These are phyloP conservation scores for Yponomeuta evonymella DNA, from an alignment of 2,888 invertebrate genomes.

Conservation along the genomic window DNA sequence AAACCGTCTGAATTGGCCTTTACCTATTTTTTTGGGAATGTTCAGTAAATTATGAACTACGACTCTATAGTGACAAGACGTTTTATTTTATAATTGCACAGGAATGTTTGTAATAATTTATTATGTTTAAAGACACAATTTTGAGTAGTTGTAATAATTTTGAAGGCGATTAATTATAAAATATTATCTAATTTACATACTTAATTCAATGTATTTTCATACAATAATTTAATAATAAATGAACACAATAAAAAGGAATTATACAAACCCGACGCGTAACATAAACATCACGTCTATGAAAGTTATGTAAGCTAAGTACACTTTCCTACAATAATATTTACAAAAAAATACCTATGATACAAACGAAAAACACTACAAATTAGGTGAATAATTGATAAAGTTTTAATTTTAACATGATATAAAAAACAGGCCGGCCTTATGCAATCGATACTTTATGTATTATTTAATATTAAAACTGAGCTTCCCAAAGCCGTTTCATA, in stretches of 20 bases:
- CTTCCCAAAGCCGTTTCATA: slow-evolving; percentile 15
- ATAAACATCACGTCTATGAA: neutral
- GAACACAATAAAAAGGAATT: neutral
- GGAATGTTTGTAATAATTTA: slow-evolving; percentile 23
- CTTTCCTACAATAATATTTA: neutral
- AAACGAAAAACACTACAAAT: neutral
- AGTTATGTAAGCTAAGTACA: neutral
- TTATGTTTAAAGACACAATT: neutral
- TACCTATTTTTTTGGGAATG: neutral
- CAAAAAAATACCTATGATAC: neutral
- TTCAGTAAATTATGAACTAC: neutral
- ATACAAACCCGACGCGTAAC: neutral
- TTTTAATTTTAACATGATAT: no score
- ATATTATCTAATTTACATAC: neutral
- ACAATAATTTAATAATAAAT: neutral
- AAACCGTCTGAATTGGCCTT: no score
- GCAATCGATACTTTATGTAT: neutral
- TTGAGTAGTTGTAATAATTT: neutral
- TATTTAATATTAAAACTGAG: slow-evolving; percentile 18
- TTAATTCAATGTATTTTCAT: neutral
- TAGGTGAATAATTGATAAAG: neutral
- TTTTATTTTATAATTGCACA: slow-evolving; percentile 23
- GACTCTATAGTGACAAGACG: slow-evolving; percentile 15
- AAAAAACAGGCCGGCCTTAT: no score
- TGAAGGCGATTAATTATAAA: neutral